Base-by-base conservation (phyloP, 2,113 vertebrate genomes). In the Albula goreensis region DNA sequence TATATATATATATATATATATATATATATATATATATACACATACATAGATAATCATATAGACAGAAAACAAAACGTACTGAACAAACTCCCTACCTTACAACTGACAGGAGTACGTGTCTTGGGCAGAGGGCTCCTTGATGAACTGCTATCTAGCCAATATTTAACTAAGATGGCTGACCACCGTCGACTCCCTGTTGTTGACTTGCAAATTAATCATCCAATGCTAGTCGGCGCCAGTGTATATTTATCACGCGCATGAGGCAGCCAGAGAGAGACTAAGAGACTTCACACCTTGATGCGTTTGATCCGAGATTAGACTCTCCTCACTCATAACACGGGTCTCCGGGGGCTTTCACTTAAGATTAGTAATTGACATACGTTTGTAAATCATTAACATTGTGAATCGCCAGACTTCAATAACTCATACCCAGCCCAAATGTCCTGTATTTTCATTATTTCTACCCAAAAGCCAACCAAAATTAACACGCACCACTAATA, bases 141-240 rank as follows among this genome's bases (percentile, higher is more conserved):
- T 19, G 79, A 50, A 22, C 79, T 80, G 48, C 79, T 80, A 80
- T 51, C 92, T 90, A 90, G 96, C 96, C 96, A 97, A 95, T 96
- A 94, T 97, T 97, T 97, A 94, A 96, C 96, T 94, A 94, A 91
- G 92, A 94, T 94, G 92, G 93, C 85, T 94, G 95, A 94, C 94
- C 91, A 95, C 92, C 93, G 95, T 93, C 95, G 92, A 93, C 92
- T 92, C 93, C 93, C 93, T 96, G 95, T 96, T 96, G 97, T 98
- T 97, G 98, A 96, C 97, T 96, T 94, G 97, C 94, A 97, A 99
- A 98, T 98, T 95, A 97, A 96, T 95, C 94, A 94, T 92, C 93
- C 94, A 93, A 95, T 95, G 95, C 95, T 90, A 92, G 93, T 94
- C 93, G 95, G 95, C 94, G 95, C 93, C 95, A 95, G 93, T 92